These are phyloP conservation scores for Diabrotica undecimpunctata DNA, from an alignment of 1,140 invertebrate genomes.

Conservation along the genomic window DNA sequence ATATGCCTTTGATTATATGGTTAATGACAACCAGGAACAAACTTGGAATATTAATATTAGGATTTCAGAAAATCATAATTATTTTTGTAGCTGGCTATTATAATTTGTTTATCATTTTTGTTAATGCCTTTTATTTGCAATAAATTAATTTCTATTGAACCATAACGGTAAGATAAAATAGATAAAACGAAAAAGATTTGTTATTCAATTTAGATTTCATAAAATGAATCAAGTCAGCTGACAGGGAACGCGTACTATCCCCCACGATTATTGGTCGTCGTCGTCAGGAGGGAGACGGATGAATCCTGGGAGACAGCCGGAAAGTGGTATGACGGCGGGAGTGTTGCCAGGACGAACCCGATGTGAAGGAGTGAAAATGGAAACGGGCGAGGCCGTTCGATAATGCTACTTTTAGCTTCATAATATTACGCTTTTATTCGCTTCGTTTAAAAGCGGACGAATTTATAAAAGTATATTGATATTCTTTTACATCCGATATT, in stretches of 20 bases:
- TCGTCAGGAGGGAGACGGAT: background rate
- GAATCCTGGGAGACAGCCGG: conserved; percentile 12
- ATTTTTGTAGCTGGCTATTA: too few species aligned
- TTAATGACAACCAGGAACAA: too few species aligned
- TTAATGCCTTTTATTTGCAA: too few species aligned
- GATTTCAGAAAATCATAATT: too few species aligned
- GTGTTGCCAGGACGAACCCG: conserved; percentile 10
- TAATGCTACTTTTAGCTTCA: conserved; percentile 12
- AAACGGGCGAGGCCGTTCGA: conserved; percentile 14
- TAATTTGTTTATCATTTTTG: too few species aligned
- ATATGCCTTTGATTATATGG: too few species aligned
- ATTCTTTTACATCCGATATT: background rate
- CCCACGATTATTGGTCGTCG: background rate
- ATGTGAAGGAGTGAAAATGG: conserved; percentile 3
- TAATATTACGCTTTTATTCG: background rate
- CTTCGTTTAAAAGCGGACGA: background rate
- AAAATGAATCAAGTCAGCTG: conserved; percentile 3
- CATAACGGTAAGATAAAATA: background rate
- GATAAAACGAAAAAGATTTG: background rate
- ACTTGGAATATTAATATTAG: too few species aligned
- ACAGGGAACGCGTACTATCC: background rate
- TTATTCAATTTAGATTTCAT: background rate
- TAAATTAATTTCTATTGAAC: too few species aligned
- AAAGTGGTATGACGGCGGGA: conserved; percentile 7
- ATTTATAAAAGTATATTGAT: background rate